Base-by-base conservation (phyloP, 1,140 invertebrate genomes). In the Drosophila kepulauana region DNA sequence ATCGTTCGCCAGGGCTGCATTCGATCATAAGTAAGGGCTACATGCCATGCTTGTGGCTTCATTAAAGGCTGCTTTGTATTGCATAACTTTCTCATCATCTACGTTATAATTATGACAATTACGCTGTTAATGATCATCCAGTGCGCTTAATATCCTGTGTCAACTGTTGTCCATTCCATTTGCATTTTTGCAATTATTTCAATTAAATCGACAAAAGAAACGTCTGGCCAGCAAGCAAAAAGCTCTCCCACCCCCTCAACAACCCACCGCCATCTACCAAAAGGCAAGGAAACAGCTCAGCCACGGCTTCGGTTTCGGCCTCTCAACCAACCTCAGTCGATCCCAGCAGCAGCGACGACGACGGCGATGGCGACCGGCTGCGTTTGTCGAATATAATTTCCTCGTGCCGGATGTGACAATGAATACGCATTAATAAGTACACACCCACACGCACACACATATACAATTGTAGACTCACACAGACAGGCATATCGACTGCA, bases 181-280 rank as follows among this genome's bases (percentile, higher is more conserved):
- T 89, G 81, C 86, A 89, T 89, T 90, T 90, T 89, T 81, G 81
- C 85, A 90, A 89, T 89, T 90, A 89, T 89, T 89, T 89, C 86
- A 89, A 89, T 89, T 89, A 89, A 89, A 89, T 81, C 72, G 81
- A 90, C 86, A 85, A 85, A 90, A 85, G 79, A 62, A 73, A 49
- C 78, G 66, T 74, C 48, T 69, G 84, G 70, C 82, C 78, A 63
- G 43, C 58, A 5, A 33, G 33, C 33, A 33, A 33, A 33, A 33
- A 10, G 56, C 28, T 20, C 2, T 3, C 75, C 59, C 65, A 68
- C 3, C 20, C 20, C 20, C 20, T 4, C 20, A 25, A 3, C 20
- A 25, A 25, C 20, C 20, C 20, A 20, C 20, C 20, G 20, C 20
- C 20, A 20, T 20, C 20, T 20, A 20, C 20, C 20, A 25, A 25